Conservation (phyloP, 2,888 invertebrate genomes). For the Carterocephalus palaemon region DNA sequence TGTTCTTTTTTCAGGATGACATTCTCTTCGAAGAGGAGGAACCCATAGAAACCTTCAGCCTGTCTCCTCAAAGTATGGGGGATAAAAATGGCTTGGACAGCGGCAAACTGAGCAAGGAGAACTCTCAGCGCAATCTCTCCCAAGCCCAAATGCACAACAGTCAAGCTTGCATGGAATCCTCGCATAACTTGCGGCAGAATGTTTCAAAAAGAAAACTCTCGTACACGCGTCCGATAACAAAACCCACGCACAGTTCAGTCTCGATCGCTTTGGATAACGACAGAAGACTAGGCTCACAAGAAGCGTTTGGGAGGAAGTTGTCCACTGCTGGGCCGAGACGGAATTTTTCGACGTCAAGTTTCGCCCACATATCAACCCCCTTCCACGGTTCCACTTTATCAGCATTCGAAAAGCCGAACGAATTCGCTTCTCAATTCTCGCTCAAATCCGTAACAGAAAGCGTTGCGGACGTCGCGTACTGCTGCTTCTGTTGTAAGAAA, state of each 20-base stretch:
- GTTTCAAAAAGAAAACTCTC: conserved; percentile 62
- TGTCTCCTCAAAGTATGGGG: conserved; percentile 32
- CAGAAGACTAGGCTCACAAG: conserved; percentile 62
- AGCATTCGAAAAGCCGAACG: conserved; percentile 85
- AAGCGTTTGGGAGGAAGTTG: conserved; percentile 53
- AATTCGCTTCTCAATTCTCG: conserved; percentile 88
- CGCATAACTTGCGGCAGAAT: conserved; percentile 47
- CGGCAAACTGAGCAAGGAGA: conserved; percentile 36
- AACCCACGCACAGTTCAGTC: conserved; percentile 77
- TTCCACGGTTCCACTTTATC: conserved; percentile 91
- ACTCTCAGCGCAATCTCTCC: conserved; percentile 38
- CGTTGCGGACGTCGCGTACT: conserved; percentile 69
- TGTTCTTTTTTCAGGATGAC: conserved; percentile 63
- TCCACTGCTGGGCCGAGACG: conserved; percentile 74
- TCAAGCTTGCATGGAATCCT: conserved; percentile 39
- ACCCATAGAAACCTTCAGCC: conserved; percentile 46
- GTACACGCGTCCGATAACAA: conserved; percentile 53
- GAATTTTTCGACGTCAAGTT: conserved; percentile 88
- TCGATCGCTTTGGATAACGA: conserved; percentile 74
- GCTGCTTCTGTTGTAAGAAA: conserved; percentile 66
- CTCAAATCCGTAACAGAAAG: conserved; percentile 82
- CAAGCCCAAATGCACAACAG: conserved; percentile 39
- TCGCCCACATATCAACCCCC: conserved; percentile 89
- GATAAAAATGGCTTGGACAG: conserved; percentile 32
- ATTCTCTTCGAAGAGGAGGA: conserved; percentile 68